These are phyloP conservation scores for Alligator mississippiensis DNA, from an alignment of 2,113 vertebrate genomes.

Conservation along the genomic window DNA sequence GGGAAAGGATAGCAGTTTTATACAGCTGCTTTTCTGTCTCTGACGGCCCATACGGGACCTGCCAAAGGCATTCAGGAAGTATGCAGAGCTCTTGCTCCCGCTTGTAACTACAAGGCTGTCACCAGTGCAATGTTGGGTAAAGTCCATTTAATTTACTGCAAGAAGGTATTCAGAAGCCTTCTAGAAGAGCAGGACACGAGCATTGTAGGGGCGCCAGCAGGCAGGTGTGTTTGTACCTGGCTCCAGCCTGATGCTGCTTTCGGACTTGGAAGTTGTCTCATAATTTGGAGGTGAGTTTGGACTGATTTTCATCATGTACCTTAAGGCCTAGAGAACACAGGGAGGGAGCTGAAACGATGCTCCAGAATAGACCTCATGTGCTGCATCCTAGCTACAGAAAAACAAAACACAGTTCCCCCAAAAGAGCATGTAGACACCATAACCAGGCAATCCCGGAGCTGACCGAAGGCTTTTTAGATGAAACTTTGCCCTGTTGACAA, in stretches of 20 bases:
- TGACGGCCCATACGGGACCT: neutral
- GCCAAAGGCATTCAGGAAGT: too few species aligned
- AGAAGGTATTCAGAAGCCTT: neutral
- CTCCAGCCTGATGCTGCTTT: rapidly evolving
- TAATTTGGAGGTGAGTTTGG: rapidly evolving
- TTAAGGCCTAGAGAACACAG: neutral
- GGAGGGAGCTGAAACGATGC: rapidly evolving
- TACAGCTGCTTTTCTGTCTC: neutral
- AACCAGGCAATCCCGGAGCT: neutral
- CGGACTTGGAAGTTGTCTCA: neutral
- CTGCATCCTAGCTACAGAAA: neutral
- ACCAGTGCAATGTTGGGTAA: neutral
- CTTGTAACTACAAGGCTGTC: neutral
- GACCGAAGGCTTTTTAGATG: neutral
- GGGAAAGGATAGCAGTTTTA: neutral
- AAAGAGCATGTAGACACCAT: neutral
- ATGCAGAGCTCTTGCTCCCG: neutral
- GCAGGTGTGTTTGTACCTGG: neutral
- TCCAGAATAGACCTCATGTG: neutral
- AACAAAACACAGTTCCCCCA: neutral
- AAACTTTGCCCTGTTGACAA: neutral
- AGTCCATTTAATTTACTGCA: rapidly evolving
- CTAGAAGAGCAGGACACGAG: rapidly evolving
- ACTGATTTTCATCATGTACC: neutral
- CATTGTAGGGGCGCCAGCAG: rapidly evolving